Conservation (phyloP, 2,888 invertebrate species). For the Cephus spinipes region DNA sequence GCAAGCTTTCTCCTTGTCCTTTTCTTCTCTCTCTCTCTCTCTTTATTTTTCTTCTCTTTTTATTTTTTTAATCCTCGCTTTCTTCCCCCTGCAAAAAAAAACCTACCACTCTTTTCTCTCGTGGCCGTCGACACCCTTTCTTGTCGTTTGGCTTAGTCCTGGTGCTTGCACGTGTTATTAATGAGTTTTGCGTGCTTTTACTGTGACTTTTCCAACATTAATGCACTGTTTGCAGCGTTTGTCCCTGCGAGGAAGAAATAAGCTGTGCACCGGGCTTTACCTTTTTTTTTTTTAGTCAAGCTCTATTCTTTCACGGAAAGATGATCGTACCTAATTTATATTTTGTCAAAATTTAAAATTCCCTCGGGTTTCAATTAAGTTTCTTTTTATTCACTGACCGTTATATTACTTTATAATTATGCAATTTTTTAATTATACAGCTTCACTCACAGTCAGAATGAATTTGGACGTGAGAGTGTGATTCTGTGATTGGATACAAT, state of each 20-base stretch:
- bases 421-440: neutral
- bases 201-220: neutral
- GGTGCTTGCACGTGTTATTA: neutral
- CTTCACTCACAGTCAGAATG: neutral
- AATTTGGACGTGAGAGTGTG: neutral
- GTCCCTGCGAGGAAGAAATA: neutral
- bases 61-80: neutral
- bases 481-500: neutral
- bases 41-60: neutral
- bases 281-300: neutral
- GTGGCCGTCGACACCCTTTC: neutral
- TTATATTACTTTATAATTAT: neutral
- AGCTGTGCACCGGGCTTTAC: neutral
- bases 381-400: neutral
- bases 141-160: neutral
- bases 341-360: neutral
- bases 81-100: neutral
- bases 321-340: neutral
- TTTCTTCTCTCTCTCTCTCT: neutral
- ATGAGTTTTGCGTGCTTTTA: neutral
- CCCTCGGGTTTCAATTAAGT: neutral
- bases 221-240: neutral
- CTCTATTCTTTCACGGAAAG: neutral
- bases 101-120: neutral
- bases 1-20: neutral